Evolutionary conservation across 2,797 vertebrate species (phyloP).

Genomic region (Sparidentex hasta): DNA sequence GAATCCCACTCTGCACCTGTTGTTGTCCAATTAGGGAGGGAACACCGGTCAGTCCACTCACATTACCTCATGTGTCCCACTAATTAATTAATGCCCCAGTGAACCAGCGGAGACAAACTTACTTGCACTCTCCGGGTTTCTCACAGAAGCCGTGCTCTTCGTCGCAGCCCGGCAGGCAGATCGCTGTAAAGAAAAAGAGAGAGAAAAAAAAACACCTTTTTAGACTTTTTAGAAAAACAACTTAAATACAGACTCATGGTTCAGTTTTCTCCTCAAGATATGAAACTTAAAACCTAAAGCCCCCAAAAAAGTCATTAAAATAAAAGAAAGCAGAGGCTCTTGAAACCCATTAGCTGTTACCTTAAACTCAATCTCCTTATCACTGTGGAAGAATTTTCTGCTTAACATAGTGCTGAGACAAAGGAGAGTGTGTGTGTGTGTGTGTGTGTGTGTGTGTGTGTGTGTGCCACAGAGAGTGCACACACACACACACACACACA

Average conservation of each 20-base stretch:
- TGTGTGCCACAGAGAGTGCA: constrained; percentile 15
- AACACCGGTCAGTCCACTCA: constrained; percentile 69
- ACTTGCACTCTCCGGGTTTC: constrained; percentile 98
- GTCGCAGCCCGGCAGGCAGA: constrained; percentile 96
- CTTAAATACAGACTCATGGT: constrained; percentile 18
- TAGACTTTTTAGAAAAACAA: constrained; percentile 39
- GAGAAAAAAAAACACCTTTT: constrained; percentile 39
- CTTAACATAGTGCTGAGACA: constrained; percentile 87
- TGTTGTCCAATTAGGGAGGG: constrained; percentile 73
- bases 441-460: constrained; percentile 65
- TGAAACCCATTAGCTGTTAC: constrained; percentile 75
- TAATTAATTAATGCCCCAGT: constrained; percentile 44
- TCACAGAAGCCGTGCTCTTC: constrained; percentile 97
- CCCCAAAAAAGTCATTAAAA: constrained; percentile 70
- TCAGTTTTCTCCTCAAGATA: constrained; percentile 20
- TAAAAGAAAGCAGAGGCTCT: constrained; percentile 21
- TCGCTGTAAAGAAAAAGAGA: constrained; percentile 82
- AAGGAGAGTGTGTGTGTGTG: constrained; percentile 72
- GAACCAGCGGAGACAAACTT: constrained; percentile 68
- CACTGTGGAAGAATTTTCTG: constrained; percentile 87
- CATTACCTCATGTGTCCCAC: constrained; percentile 46
- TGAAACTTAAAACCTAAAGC: constrained; percentile 54
- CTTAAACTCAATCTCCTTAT: constrained; percentile 83
- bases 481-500: constrained; percentile 7
- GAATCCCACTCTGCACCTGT: constrained; percentile 97